Evolutionary conservation across 1,140 invertebrate species (phyloP).

Genomic region (Drosophila busckii): DNA sequence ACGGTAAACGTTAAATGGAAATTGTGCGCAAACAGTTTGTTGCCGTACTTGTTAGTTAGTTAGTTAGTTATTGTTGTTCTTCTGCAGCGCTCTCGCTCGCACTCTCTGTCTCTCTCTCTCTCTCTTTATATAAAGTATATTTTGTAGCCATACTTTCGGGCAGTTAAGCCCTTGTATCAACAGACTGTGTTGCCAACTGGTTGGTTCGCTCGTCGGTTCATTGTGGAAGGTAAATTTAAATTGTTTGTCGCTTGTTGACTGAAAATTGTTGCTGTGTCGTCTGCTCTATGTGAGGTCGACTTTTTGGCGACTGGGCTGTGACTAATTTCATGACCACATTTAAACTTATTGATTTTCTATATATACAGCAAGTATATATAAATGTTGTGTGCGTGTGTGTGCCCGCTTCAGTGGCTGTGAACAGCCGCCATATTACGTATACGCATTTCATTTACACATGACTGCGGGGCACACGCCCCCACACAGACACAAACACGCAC

Average conservation of each 20-base stretch:
- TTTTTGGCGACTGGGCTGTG: conserved; percentile 63
- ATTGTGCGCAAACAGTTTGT: conserved; percentile 7
- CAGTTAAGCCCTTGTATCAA: conserved; percentile 63
- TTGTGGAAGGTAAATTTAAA: conserved; percentile 26
- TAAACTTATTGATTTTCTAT: conserved; percentile 62
- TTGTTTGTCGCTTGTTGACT: conserved; percentile 14
- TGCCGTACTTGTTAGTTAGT: background rate
- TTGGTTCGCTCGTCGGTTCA: conserved; percentile 19
- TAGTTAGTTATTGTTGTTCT: conserved; percentile 13
- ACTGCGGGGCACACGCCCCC: conserved; percentile 46
- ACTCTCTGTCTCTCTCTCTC: background rate
- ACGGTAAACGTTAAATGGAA: too few species aligned
- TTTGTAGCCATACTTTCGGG: conserved; percentile 44
- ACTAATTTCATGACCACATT: conserved; percentile 72
- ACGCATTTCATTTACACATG: conserved; percentile 70
- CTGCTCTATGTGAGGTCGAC: conserved; percentile 37
- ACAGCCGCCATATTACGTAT: conserved; percentile 45
- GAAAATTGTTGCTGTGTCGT: background rate
- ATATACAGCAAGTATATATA: background rate
- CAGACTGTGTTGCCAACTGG: conserved; percentile 37
- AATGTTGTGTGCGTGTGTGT: too few species aligned
- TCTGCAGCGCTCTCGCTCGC: background rate
- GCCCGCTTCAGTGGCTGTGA: conserved; percentile 17
- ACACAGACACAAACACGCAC: conserved; percentile 7
- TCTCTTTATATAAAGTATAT: conserved; percentile 7